Evolutionary conservation across 2,113 vertebrate genomes (phyloP).

Genomic region (Tragelaphus strepsiceros): DNA sequence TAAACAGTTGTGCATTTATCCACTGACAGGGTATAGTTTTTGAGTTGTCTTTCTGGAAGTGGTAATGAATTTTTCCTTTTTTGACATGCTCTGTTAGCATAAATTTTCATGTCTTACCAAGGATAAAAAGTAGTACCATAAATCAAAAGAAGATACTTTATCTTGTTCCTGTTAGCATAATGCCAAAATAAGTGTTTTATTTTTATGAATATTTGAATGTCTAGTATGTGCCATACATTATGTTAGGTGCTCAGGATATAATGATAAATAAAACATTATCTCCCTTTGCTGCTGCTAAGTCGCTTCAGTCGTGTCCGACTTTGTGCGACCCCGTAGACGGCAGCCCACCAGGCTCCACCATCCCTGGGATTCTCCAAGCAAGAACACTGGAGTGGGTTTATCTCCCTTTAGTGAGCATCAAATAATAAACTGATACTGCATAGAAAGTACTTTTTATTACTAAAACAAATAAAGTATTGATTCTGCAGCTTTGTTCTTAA

Average conservation of each 20-base stretch:
- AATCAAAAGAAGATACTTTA: not conserved
- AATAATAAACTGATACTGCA: not conserved
- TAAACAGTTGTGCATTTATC: not conserved
- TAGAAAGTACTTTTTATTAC: slow-evolving; percentile 6
- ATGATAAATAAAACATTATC: not conserved
- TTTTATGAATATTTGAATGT: slow-evolving; percentile 5
- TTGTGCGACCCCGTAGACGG: no score
- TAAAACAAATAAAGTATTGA: not conserved
- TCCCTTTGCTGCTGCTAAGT: not conserved
- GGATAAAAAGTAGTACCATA: not conserved
- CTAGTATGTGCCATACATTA: not conserved
- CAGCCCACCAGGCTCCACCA: no score
- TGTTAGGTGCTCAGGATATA: not conserved
- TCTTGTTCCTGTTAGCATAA: not conserved
- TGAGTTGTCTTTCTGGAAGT: slow-evolving; percentile 18
- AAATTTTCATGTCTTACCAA: not conserved
- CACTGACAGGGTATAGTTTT: not conserved
- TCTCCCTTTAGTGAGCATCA: not conserved
- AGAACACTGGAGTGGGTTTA: not conserved
- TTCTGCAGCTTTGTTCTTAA: slow-evolving; percentile 33
- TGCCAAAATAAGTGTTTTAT: not conserved
- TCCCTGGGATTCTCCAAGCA: no score
- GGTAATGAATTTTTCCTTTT: not conserved
- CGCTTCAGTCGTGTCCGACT: no score
- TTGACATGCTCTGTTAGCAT: not conserved